Percentiles rank a stretch among this genome's conserved stretches.
Conservation (phyloP, 2,797 vertebrate species). For the Lacerta agilis region DNA sequence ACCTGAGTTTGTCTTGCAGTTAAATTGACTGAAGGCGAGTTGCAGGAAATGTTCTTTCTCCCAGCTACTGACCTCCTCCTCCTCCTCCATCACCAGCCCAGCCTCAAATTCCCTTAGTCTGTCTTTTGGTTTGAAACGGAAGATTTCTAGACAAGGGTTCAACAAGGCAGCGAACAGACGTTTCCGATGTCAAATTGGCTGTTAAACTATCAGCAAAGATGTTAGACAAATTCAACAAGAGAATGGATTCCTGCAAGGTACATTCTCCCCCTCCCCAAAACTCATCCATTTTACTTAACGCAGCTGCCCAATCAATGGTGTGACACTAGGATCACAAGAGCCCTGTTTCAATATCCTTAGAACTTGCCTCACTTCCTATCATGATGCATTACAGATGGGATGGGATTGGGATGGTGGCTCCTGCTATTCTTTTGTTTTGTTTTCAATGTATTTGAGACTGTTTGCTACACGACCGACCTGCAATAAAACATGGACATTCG, state of each 20-base stretch:
- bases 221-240: slow-evolving; percentile 64
- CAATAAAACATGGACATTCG: neutral
- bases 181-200: slow-evolving; percentile 49
- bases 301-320: neutral
- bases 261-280: slow-evolving; percentile 41
- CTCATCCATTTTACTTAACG: slow-evolving; percentile 49
- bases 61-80: slow-evolving; percentile 59
- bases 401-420: neutral
- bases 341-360: slow-evolving; percentile 13
- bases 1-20: slow-evolving; percentile 66
- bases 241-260: slow-evolving; percentile 51
- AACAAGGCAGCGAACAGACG: slow-evolving; percentile 31
- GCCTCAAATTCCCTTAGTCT: slow-evolving; percentile 58
- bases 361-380: neutral
- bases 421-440: slow-evolving; percentile 21
- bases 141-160: slow-evolving; percentile 52
- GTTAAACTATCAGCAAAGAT: slow-evolving; percentile 64
- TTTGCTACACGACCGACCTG: neutral
- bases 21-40: slow-evolving; percentile 67
- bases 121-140: slow-evolving; percentile 54
- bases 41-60: slow-evolving; percentile 56
- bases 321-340: slow-evolving; percentile 11
- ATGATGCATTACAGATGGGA: slow-evolving; percentile 9
- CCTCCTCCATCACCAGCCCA: slow-evolving; percentile 39
- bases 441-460: slow-evolving; percentile 39